phyloP scores from a whole-genome alignment of 2,113 vertebrate genomes.

The Syrrhaptes paradoxus region DNA sequence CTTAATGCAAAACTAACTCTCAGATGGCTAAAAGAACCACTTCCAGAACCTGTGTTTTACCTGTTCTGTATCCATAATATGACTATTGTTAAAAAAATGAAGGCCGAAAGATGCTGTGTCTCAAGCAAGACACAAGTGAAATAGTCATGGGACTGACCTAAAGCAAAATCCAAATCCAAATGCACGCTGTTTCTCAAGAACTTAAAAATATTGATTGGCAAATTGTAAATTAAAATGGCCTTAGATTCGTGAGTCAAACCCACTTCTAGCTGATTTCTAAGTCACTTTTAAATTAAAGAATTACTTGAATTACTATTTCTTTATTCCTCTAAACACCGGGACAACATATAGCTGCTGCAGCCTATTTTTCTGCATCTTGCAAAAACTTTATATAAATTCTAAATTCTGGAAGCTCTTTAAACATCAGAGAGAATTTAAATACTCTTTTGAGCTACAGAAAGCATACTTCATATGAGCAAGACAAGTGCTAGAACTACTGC shows the following conservation, averaged over 20 bases:
- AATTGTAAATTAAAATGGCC: neutral
- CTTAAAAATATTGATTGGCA: neutral
- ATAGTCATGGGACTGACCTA: neutral
- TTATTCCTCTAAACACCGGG: neutral
- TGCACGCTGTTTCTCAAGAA: neutral
- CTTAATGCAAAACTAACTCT: neutral
- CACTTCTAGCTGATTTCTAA: neutral
- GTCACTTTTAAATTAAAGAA: neutral
- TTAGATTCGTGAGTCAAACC: neutral
- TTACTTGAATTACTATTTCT: neutral
- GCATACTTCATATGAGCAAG: neutral
- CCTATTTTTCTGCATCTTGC: neutral
- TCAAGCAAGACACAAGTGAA: neutral
- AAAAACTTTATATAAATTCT: neutral
- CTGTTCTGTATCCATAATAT: neutral
- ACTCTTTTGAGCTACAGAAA: neutral
- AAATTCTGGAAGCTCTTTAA: slow-evolving; percentile 24
- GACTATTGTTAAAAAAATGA: neutral
- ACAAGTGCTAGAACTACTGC: neutral
- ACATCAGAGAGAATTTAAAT: neutral
- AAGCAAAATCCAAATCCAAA: neutral
- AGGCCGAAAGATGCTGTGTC: neutral
- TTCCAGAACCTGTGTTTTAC: neutral
- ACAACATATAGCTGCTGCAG: neutral
- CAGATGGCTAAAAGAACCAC: neutral